These are phyloP conservation scores for Malurus leucopterus DNA, from an alignment of 2,797 vertebrate species.

Conservation along the genomic window DNA sequence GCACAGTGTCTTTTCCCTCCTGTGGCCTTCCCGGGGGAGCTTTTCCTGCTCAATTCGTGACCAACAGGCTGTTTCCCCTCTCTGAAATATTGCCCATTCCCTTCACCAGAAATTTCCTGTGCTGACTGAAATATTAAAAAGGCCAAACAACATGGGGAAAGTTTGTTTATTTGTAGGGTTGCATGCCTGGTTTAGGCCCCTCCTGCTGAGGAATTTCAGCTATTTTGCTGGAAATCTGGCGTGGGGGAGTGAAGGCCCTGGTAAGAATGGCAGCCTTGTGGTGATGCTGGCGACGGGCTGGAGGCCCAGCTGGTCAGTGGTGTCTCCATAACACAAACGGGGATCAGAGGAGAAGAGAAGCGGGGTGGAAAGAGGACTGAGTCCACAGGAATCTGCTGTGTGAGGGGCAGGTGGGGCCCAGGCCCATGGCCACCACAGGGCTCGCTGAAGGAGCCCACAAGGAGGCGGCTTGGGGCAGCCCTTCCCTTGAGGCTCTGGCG, in stretches of 20 bases:
- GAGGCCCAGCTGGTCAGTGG: accelerated
- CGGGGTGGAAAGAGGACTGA: background rate
- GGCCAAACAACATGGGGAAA: background rate
- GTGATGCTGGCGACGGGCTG: background rate
- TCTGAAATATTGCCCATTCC: constrained; percentile 29
- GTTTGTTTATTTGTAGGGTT: constrained; percentile 47
- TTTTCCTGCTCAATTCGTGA: background rate
- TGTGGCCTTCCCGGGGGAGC: background rate
- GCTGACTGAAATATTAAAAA: constrained; percentile 47
- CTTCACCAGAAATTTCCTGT: constrained; percentile 32
- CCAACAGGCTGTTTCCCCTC: background rate
- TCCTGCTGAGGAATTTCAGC: constrained; percentile 34
- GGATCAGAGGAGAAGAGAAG: background rate
- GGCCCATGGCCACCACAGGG: accelerated
- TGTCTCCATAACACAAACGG: no score
- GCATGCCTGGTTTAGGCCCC: background rate
- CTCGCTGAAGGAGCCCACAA: accelerated
- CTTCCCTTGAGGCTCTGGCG: background rate
- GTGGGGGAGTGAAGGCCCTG: background rate
- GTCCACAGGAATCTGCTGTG: background rate
- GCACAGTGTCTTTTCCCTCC: background rate
- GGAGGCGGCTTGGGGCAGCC: background rate
- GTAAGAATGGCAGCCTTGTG: background rate
- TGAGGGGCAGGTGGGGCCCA: accelerated
- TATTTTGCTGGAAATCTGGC: constrained; percentile 23